A percentile compares a stretch with the other conserved stretches of the same genome.
These are phyloP conservation scores for Oophaga pumilio DNA, from an alignment of 2,113 vertebrate genomes.

Conservation along the genomic window DNA sequence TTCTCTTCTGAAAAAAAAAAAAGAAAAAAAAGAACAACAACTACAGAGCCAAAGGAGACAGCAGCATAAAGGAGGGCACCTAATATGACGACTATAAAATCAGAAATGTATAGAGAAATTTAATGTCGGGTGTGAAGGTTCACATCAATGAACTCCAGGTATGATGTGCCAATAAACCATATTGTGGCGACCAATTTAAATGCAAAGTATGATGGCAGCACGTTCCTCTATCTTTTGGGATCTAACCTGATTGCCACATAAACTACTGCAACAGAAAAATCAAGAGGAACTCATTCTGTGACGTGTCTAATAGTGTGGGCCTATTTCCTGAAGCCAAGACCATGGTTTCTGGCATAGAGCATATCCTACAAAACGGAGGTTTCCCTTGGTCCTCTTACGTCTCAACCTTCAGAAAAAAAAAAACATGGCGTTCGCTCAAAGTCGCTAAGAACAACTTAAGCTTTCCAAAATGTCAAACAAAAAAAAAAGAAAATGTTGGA, in stretches of 20 bases:
- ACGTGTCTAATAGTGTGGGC: not conserved
- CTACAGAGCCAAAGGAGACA: too few species aligned
- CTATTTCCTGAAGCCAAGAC: not conserved
- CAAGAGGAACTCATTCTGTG: not conserved
- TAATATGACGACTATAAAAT: too few species aligned
- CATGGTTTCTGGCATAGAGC: not conserved
- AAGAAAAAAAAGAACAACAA: too few species aligned
- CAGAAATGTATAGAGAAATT: too few species aligned
- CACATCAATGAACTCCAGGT: not conserved
- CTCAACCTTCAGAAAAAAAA: too few species aligned
- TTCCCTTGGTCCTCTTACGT: too few species aligned
- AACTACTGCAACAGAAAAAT: not conserved
- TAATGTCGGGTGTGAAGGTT: too few species aligned
- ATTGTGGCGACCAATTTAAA: not conserved
- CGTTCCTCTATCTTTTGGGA: not conserved
- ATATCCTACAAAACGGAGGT: not conserved
- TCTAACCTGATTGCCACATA: not conserved
- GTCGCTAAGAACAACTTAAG: not conserved
- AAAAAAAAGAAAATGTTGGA: not conserved
- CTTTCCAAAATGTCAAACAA: not conserved
- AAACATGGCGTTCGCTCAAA: too few species aligned
- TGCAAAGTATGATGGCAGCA: not conserved
- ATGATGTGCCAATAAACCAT: not conserved
- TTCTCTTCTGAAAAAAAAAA: too few species aligned
- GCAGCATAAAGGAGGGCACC: too few species aligned